Base-by-base conservation (phyloP, 2,113 vertebrate genomes). In the Zosterops japonicus region DNA sequence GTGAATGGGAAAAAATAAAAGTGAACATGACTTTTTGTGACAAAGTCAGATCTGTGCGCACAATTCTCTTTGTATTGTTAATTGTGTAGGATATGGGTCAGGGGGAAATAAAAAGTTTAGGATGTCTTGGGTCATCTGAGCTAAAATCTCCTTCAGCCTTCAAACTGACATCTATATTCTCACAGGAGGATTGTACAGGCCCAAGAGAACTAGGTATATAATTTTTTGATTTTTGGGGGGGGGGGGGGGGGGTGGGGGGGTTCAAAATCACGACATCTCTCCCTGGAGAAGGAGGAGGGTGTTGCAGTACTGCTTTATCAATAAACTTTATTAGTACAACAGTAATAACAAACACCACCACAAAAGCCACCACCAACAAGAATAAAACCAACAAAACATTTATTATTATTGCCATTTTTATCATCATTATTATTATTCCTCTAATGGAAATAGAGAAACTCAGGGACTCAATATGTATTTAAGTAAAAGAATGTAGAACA, bases 131-230 rank as follows among this genome's bases (percentile, higher is more conserved):
- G 5, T 42, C 52, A 0, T 52, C 18, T 55, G 14, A 64, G 5
- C 33, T 80, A 64, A 83, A 90, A 80, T 10, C 11, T 83, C 6
- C 22, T 83, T 92, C 31, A 69, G 29, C 35, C 33, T 68, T 86
- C 36, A 69, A 41, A 16, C 4, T 80, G 61, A 64, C 14, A 25
- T 52, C 29, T 63, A 3, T 44, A 14, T 35, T 53, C 63, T 56
- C 41, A 64, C 19, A 69, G 25, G 23, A 72, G 39, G 25, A 35
- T 33, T 8, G 0, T 64, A n/a, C 17, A 53, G 17, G 39, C 49
- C n/a, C 14, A 22, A 44, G 57, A 61, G 35, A 15, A 44, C 6
- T 47, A 64, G 14, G 4, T 50, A 16, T 0, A 0, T 12, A 3
- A 1, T 36, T 42, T n/a, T n/a, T n/a, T n/a, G n/a, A n/a, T 22